Base-by-base conservation (phyloP, 2,888 invertebrate genomes). In the Stegophylla sp. region DNA sequence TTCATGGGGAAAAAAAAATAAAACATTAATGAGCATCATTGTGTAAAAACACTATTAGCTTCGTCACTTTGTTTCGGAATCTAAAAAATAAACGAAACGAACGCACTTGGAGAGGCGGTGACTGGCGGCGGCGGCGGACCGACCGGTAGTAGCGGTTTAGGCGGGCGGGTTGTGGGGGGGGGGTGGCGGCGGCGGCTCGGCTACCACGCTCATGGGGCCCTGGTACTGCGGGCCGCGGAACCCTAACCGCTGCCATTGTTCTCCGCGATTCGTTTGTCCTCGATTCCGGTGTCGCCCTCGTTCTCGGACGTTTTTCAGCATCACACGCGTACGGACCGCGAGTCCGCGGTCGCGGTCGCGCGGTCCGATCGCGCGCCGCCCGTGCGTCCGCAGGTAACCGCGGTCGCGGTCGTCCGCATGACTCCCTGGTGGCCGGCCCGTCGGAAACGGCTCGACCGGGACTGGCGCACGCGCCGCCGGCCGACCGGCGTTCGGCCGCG, bases 221-320 rank as follows among this genome's bases (percentile, higher is more conserved):
- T 69, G 69, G 17, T 77, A 77, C 48, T 0, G 0, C 23, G 15
- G 26, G 77, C 69, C 34, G n/a, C 59, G 20, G 10, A 34, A 69
- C n/a, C n/a, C 77, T 69, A 69, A 59, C 48, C 77, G 77, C 59
- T 56, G 59, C 69, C 69, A 77, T 77, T 77, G 77, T 77, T 20
- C 41, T 12, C 66, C 13, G 17, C 34, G 45, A n/a, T 20, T 2
- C 66, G 13, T 43, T 7, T 13, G 45, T 17, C 41, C 15, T 9
- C 12, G 53, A 34, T 34, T 53, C 5, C 72, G 12, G 2, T 77
- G 34, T 34, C 15, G 13, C 0, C 77, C 69, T 77, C 59, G 69
- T 77, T 1, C n/a, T n/a, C 2, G 45, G 4, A 10, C 4, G 45
- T 67, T 4, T 2, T 7, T 12, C 1, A 5, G 45, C 69, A 48